phyloP scores from a whole-genome alignment of 2,797 vertebrate species.

The Sebastes jordani region DNA sequence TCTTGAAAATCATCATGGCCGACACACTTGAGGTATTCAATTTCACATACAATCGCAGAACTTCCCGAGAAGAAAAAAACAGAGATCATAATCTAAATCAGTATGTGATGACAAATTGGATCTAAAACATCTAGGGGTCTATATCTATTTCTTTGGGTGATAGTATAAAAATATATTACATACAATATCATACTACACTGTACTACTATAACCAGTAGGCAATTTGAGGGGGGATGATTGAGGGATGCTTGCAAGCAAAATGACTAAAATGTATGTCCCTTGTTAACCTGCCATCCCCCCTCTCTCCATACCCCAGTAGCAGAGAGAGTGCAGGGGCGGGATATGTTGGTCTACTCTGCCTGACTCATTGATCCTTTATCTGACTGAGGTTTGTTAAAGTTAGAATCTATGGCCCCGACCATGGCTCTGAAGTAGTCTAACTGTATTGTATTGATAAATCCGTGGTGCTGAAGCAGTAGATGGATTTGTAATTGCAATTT shows the following conservation, averaged over 20 bases:
- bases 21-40: slow-evolving; percentile 46
- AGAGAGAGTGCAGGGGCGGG: not conserved
- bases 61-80: not conserved
- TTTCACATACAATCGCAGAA: slow-evolving; percentile 34
- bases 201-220: not conserved
- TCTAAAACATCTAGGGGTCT: not conserved
- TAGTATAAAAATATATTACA: not conserved
- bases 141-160: not conserved
- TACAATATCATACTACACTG: not conserved
- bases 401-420: not conserved
- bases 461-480: no score
- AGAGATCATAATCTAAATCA: not conserved
- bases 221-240: not conserved
- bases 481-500: no score
- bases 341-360: not conserved
- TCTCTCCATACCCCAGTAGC: not conserved
- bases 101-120: not conserved
- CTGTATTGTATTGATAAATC: not conserved
- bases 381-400: not conserved
- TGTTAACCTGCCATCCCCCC: no score
- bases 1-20: slow-evolving; percentile 3
- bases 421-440: not conserved
- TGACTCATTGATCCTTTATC: not conserved
- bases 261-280: not conserved
- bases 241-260: not conserved